phyloP scores from a whole-genome alignment of 1,140 invertebrate species.

The Polyergus mexicanus region DNA sequence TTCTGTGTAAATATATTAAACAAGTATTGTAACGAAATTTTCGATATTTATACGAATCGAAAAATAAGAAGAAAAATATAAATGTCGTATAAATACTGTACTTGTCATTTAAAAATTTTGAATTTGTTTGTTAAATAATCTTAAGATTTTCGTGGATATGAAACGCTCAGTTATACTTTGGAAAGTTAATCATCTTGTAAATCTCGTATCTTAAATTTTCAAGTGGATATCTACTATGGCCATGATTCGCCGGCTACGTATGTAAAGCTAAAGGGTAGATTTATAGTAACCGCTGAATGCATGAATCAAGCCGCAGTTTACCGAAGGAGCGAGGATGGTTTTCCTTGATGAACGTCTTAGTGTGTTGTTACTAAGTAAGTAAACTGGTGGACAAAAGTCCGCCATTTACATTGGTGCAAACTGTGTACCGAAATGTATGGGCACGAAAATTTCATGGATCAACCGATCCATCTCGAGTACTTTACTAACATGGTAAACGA shows the following conservation, averaged over 20 bases:
- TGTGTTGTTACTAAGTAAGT: slow-evolving; percentile 60
- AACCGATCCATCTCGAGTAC: slow-evolving; percentile 40
- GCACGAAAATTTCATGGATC: slow-evolving; percentile 64
- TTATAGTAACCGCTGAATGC: neutral
- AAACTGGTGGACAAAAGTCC: slow-evolving; percentile 7
- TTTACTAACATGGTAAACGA: slow-evolving; percentile 38
- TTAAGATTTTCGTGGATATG: neutral
- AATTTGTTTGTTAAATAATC: slow-evolving; percentile 3
- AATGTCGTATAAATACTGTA: neutral
- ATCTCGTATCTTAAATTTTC: slow-evolving; percentile 27
- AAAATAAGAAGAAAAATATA: neutral
- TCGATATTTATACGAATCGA: neutral
- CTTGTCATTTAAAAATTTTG: neutral
- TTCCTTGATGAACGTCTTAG: slow-evolving; percentile 42
- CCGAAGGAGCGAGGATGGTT: slow-evolving; percentile 36
- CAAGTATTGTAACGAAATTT: neutral
- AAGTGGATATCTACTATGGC: neutral
- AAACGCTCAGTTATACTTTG: neutral
- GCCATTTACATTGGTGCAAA: slow-evolving; percentile 50
- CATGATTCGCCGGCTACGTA: neutral
- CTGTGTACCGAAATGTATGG: neutral
- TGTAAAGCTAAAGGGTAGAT: slow-evolving; percentile 31
- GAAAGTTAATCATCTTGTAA: neutral
- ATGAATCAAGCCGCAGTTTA: slow-evolving; percentile 55
- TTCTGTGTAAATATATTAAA: neutral